Base-by-base conservation (phyloP, 1,140 invertebrate species). In the Parasteatoda tepidariorum region DNA sequence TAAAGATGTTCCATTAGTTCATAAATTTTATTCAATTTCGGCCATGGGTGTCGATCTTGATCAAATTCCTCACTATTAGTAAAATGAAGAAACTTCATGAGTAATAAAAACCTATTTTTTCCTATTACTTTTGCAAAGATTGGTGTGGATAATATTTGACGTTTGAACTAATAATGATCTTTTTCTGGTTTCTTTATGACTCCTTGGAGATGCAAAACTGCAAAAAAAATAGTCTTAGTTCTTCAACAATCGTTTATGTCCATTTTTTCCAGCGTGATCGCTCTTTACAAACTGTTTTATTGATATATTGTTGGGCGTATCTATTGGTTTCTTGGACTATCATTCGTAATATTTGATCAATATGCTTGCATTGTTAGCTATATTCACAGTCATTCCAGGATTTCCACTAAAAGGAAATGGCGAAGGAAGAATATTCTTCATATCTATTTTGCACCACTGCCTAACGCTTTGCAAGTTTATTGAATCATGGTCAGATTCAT, bases 81-180 rank as follows among this genome's bases (percentile, higher is more conserved):
- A 71, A 71, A 71, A 71, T 71, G 48, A 30, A 71, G 28, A 71
- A 71, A 71, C 48, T 70, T 70, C 67, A 24, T 70, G 34, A 70
- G 34, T 2, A 41, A 38, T 18, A 33, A 18, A 67, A 67, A 34
- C 22, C 64, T 67, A 33, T 67, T 18, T 67, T 34, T 38, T 22
- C 15, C 15, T 11, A 67, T 67, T 67, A 38, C 33, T 67, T 67
- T 33, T 33, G 26, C 9, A 67, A 67, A 67, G n/a, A 34, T 34
- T 67, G 64, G 64, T 33, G 64, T 67, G 7, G 7, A 6, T 22
- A 67, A 28, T n/a, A 33, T 34, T 4, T 33, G 64, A 38, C 5
- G 15, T n/a, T 38, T 67, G 7, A 31, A 34, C 64, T 11, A 67
- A 38, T 67, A 67, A 33, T 34, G 5, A 3, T 70, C 67, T 48